These are phyloP conservation scores for Neoarius graeffei DNA, from an alignment of 2,113 vertebrate genomes.

Conservation along the genomic window DNA sequence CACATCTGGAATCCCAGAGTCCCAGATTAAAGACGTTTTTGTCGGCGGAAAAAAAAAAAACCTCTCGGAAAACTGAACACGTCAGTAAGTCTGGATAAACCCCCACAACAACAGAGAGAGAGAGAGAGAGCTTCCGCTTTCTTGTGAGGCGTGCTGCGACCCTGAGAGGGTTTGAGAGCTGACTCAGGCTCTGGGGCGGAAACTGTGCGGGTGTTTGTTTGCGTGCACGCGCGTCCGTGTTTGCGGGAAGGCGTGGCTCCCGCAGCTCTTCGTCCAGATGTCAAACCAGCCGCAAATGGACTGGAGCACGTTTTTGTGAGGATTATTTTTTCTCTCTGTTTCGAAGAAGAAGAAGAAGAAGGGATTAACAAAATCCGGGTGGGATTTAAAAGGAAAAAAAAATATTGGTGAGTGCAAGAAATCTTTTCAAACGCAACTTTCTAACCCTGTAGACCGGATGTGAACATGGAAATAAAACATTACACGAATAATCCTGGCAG, in stretches of 20 bases:
- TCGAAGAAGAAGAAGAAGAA: background rate
- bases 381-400: background rate
- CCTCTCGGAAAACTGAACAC: conserved; percentile 11
- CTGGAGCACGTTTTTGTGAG: background rate
- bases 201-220: conserved; percentile 12
- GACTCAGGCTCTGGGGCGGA: conserved; percentile 34
- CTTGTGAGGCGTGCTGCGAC: background rate
- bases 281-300: conserved; percentile 19
- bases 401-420: background rate
- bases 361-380: background rate
- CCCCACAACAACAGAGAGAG: background rate
- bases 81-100: conserved; percentile 13
- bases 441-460: background rate
- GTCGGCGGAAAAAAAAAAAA: conserved; percentile 34
- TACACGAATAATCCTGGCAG: no score
- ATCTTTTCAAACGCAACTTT: background rate
- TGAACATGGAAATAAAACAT: background rate
- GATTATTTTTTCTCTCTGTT: background rate
- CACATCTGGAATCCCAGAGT: conserved; percentile 78
- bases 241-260: conserved; percentile 49
- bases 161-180: background rate
- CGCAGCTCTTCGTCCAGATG: conserved; percentile 39
- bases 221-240: background rate
- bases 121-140: conserved; percentile 3
- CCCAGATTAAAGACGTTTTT: conserved; percentile 63